Conservation (phyloP, 2,797 vertebrate species). For the Characodon lateralis region DNA sequence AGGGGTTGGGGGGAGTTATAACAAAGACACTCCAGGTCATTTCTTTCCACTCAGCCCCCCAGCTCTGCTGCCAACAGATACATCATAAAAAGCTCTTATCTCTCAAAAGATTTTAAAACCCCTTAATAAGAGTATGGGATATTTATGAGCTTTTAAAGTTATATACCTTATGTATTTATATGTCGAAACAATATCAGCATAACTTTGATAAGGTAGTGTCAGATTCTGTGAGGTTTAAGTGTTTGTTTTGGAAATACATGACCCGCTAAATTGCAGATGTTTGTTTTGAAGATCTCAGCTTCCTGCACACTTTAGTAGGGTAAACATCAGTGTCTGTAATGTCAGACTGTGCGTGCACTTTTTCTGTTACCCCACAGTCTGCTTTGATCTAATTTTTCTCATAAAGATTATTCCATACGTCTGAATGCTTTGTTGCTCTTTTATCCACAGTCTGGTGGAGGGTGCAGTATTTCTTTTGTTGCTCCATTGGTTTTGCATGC, state of each 20-base stretch:
- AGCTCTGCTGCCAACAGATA: constrained; percentile 45
- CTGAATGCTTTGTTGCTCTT: constrained; percentile 37
- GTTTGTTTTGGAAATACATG: constrained; percentile 49
- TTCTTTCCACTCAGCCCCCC: constrained; percentile 78
- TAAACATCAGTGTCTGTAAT: constrained; percentile 53
- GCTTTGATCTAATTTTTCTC: constrained; percentile 59
- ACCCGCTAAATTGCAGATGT: constrained; percentile 38
- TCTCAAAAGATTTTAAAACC: constrained; percentile 41
- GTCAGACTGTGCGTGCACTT: constrained; percentile 31
- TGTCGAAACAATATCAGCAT: constrained; percentile 13
- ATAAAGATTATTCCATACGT: constrained; percentile 56
- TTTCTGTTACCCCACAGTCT: constrained; percentile 32
- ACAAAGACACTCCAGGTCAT: constrained; percentile 68
- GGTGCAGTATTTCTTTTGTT: constrained; percentile 41
- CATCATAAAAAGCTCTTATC: constrained; percentile 37
- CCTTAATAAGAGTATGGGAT: not conserved
- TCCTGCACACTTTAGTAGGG: constrained; percentile 50
- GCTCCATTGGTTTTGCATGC: constrained; percentile 40
- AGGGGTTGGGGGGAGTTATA: constrained; percentile 71
- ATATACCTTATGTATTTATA: not conserved
- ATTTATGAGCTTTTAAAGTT: not conserved
- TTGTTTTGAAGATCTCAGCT: constrained; percentile 55
- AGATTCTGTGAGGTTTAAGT: constrained; percentile 13
- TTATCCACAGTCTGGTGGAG: constrained; percentile 44
- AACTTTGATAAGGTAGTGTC: not conserved